Percentiles rank a stretch among this genome's conserved stretches.
Evolutionary conservation across 1,140 invertebrate genomes (phyloP).

Genomic region (Plectus sambesii): DNA sequence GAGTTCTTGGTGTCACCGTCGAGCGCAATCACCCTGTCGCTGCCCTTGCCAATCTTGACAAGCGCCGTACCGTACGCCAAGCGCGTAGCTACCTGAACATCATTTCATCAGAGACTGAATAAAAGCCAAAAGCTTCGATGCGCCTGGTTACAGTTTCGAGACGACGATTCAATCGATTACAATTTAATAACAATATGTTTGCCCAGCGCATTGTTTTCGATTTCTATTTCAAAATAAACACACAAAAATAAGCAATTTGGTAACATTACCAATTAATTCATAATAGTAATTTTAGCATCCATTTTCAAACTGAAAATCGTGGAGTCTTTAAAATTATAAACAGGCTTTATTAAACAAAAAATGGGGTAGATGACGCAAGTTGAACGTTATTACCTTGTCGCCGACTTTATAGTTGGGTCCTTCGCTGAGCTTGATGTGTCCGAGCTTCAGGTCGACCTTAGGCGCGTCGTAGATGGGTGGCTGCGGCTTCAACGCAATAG

Average conservation of each 20-base stretch:
- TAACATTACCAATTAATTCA: too few species aligned
- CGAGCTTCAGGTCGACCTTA: constrained; percentile 55
- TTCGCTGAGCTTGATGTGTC: constrained; percentile 63
- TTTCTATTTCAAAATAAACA: too few species aligned
- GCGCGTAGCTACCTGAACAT: constrained; percentile 68
- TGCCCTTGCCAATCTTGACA: constrained; percentile 69
- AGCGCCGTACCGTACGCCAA: constrained; percentile 85
- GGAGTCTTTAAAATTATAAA: too few species aligned
- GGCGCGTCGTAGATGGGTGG: constrained; percentile 61
- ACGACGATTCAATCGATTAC: too few species aligned
- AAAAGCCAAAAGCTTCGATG: too few species aligned
- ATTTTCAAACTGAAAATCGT: too few species aligned
- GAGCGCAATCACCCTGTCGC: constrained; percentile 53
- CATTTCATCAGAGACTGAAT: constrained; percentile 4
- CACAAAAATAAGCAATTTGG: too few species aligned
- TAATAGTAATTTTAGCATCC: too few species aligned
- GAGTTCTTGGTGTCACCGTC: constrained; percentile 86
- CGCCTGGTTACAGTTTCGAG: too few species aligned
- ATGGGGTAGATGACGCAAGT: not conserved
- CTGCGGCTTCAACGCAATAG: constrained; percentile 58
- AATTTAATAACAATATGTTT: too few species aligned
- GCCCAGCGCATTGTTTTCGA: too few species aligned
- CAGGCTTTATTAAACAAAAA: too few species aligned
- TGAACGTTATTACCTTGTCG: constrained; percentile 49
- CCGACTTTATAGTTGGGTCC: constrained; percentile 70